phyloP scores from a whole-genome alignment of 2,113 vertebrate genomes.

The Prunella fulvescens region DNA sequence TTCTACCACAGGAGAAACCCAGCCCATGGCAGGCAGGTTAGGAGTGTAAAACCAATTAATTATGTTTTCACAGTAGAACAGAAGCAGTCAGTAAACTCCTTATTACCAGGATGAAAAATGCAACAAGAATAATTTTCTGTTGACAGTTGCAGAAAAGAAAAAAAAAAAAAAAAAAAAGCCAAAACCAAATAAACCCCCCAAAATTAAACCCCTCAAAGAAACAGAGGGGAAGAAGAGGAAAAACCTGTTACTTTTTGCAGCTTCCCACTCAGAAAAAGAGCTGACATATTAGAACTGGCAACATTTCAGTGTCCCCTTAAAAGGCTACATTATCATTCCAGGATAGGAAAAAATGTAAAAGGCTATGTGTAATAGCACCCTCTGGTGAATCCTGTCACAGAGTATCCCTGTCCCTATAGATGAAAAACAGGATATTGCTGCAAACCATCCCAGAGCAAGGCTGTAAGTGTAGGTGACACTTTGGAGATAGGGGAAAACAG shows the following conservation, averaged over 20 bases:
- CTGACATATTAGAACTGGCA: conserved; percentile 4
- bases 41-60: not conserved
- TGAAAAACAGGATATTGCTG: not conserved
- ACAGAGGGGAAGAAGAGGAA: not conserved
- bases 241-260: not conserved
- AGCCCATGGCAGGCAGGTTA: not conserved
- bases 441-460: not conserved
- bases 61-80: not conserved
- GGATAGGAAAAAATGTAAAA: not conserved
- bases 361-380: conserved; percentile 43
- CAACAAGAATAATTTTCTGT: not conserved
- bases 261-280: not conserved
- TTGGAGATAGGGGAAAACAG: not conserved
- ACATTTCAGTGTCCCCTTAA: conserved; percentile 16
- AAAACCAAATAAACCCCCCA: not conserved
- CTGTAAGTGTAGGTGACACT: not conserved
- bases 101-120: not conserved
- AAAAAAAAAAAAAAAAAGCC: not conserved
- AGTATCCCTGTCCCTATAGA: not conserved
- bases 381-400: conserved; percentile 35
- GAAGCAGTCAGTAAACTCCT: not conserved
- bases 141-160: not conserved
- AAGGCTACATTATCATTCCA: not conserved
- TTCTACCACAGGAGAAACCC: not conserved
- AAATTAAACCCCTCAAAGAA: not conserved